Percentiles rank a stretch among this genome's conserved stretches.
Evolutionary conservation across 2,888 invertebrate species (phyloP).

Genomic region (Choreutis nemorana): DNA sequence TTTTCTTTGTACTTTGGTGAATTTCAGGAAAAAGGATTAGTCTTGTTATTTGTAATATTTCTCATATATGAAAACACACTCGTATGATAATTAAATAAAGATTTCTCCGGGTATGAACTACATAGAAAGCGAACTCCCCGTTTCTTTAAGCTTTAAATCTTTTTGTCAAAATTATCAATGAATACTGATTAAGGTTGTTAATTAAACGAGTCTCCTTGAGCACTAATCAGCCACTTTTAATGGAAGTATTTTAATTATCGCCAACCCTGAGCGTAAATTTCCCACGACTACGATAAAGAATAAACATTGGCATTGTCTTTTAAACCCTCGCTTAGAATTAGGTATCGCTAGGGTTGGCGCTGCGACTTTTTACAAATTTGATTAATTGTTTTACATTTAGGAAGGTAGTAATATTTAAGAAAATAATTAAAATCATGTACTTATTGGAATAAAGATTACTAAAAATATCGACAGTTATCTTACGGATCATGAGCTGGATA

Average conservation of each 20-base stretch:
- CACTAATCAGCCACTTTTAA: conserved; percentile 23
- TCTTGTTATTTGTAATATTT: conserved; percentile 1
- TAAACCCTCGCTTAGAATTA: conserved; percentile 53
- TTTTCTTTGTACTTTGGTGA: conserved; percentile 18
- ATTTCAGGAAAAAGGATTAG: conserved; percentile 13
- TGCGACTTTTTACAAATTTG: too few relatives aligned
- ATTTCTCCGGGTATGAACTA: too few relatives aligned
- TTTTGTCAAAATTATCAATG: conserved; percentile 23
- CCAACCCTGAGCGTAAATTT: conserved; percentile 51
- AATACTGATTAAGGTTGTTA: conserved; percentile 47
- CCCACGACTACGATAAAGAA: conserved; percentile 67
- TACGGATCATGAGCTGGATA: too few relatives aligned
- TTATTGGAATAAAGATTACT: too few relatives aligned
- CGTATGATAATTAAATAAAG: too few relatives aligned
- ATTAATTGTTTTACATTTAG: too few relatives aligned
- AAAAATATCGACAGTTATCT: too few relatives aligned
- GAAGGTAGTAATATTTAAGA: too few relatives aligned
- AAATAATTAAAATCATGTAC: too few relatives aligned
- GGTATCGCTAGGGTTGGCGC: conserved; percentile 36
- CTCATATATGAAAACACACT: too few relatives aligned
- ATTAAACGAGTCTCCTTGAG: conserved; percentile 32
- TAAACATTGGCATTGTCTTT: conserved; percentile 60
- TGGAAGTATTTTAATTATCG: conserved; percentile 61
- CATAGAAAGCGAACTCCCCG: too few relatives aligned
- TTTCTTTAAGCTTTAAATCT: not conserved